phyloP scores from a whole-genome alignment of 1,140 invertebrate genomes.

The Spodoptera frugiperda region DNA sequence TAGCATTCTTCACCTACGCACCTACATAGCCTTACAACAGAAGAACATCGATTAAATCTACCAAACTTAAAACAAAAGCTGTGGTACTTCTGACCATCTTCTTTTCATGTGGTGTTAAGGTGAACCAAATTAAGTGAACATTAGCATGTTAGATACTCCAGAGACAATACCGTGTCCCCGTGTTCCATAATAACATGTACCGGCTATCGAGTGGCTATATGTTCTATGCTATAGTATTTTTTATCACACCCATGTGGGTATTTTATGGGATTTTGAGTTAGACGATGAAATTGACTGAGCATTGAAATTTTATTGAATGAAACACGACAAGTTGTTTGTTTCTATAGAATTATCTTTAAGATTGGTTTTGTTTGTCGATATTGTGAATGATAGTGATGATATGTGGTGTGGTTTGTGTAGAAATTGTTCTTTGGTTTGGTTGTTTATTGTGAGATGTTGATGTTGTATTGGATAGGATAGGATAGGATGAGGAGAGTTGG shows the following conservation, averaged over 20 bases:
- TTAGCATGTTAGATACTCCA: conserved; percentile 58
- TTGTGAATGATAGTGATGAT: too few species aligned
- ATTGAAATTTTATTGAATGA: neutral
- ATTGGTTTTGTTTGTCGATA: too few species aligned
- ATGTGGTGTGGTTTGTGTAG: too few species aligned
- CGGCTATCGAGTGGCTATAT: neutral
- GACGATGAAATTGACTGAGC: conserved; percentile 21
- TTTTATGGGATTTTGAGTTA: conserved; percentile 38
- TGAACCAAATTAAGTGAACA: conserved; percentile 69
- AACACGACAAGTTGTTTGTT: conserved; percentile 1
- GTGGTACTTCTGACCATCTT: neutral
- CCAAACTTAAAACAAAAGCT: neutral
- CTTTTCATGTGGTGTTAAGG: neutral
- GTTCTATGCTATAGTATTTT: conserved; percentile 15
- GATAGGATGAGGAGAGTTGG: too few species aligned
- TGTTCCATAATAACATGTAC: conserved; percentile 35
- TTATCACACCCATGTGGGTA: neutral
- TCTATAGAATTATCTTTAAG: too few species aligned
- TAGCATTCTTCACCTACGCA: too few species aligned
- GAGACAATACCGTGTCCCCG: conserved; percentile 49
- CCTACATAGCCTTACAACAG: too few species aligned
- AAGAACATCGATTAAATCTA: too few species aligned
- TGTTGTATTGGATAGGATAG: too few species aligned
- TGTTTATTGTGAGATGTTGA: too few species aligned
- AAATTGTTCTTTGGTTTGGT: too few species aligned